Conservation (phyloP, 2,797 vertebrate genomes). For the Clarias pachynema region DNA sequence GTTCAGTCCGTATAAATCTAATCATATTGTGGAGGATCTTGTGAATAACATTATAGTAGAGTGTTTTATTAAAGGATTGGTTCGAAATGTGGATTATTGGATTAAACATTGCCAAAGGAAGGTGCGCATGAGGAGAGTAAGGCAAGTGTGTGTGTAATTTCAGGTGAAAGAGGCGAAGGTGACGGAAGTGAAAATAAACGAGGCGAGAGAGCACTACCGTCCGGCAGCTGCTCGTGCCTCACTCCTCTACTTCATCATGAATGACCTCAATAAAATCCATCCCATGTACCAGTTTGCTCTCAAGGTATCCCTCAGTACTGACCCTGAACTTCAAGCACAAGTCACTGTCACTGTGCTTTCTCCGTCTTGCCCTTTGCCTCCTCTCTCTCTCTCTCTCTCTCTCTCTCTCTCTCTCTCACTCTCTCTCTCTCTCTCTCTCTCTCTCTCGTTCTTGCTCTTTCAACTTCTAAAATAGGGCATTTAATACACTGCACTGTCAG, state of each 20-base stretch:
- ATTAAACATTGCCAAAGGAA: background rate
- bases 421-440: no score
- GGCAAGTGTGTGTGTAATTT: slow-evolving; percentile 26
- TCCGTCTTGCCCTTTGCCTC: slow-evolving; percentile 49
- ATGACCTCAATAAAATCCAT: slow-evolving; percentile 89
- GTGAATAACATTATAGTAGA: background rate
- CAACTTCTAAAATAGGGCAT: slow-evolving; percentile 12
- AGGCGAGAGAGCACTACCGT: slow-evolving; percentile 91
- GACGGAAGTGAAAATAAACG: slow-evolving; percentile 89
- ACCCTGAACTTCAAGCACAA: slow-evolving; percentile 39
- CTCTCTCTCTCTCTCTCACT: no score
- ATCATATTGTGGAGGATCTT: no score
- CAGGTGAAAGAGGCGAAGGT: slow-evolving; percentile 90
- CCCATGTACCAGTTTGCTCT: slow-evolving; percentile 99
- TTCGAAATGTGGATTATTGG: background rate
- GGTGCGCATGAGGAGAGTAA: background rate
- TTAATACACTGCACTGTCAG: slow-evolving; percentile 38
- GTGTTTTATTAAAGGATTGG: background rate
- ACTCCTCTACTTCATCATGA: slow-evolving; percentile 94
- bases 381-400: slow-evolving; percentile 13
- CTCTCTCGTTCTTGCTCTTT: background rate
- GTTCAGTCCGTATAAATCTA: background rate
- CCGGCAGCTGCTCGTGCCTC: slow-evolving; percentile 84
- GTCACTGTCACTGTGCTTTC: slow-evolving; percentile 69
- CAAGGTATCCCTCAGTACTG: slow-evolving; percentile 80